Conservation (phyloP, 64 coral and sea anemone species). For the Acropora yongei region DNA sequence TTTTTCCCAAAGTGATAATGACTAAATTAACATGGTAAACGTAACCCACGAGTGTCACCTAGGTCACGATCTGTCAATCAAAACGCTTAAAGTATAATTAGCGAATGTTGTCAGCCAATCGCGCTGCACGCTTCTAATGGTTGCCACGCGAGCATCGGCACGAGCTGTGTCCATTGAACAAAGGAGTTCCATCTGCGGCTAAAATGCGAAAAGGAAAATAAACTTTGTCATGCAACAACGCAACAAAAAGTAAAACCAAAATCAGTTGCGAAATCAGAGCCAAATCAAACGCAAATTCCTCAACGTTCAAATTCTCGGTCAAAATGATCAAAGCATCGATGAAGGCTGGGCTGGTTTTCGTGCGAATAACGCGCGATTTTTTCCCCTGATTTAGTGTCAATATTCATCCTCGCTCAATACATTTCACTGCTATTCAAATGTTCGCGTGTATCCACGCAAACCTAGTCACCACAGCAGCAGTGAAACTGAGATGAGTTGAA, state of each 20-base stretch:
- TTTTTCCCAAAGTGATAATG: background rate
- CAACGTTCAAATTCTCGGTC: background rate
- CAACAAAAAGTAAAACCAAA: background rate
- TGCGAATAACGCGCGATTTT: slow-evolving; percentile 4
- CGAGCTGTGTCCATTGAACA: slow-evolving; percentile 42
- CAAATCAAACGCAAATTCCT: background rate
- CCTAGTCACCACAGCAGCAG: background rate
- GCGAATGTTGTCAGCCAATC: slow-evolving; percentile 21
- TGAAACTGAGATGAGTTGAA: background rate
- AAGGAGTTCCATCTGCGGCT: slow-evolving; percentile 31
- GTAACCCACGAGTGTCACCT: slow-evolving; percentile 19
- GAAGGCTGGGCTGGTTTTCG: background rate
- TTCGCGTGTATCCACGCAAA: slow-evolving; percentile 23
- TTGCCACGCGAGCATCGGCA: slow-evolving; percentile 50
- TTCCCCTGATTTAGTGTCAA: slow-evolving; percentile 36
- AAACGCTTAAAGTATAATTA: background rate
- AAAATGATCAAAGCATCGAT: background rate
- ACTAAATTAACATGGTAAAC: background rate
- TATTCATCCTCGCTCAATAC: slow-evolving; percentile 33
- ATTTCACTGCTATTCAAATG: slow-evolving; percentile 47
- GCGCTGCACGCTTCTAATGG: background rate
- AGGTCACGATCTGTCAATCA: slow-evolving; percentile 10
- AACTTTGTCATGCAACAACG: slow-evolving; percentile 42
- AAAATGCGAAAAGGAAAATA: slow-evolving; percentile 17
- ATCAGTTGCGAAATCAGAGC: background rate